Conservation (phyloP, 2,113 vertebrate species). For the Entelurus aequoreus region DNA sequence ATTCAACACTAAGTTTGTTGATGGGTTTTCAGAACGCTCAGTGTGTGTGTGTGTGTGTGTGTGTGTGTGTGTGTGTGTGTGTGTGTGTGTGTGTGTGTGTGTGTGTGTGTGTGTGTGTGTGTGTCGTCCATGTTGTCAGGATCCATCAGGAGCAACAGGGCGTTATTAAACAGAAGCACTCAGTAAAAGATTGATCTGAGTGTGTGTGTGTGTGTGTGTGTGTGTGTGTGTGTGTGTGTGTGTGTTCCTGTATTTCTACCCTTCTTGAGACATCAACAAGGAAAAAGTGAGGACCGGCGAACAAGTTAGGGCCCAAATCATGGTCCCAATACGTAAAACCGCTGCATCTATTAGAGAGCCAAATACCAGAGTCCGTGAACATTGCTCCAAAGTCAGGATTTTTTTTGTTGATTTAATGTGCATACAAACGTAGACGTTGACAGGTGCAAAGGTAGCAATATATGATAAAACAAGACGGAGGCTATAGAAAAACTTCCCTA, state of each 20-base stretch:
- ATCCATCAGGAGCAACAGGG: conserved; percentile 2
- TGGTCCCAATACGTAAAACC: too few relatives aligned
- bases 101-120: background rate
- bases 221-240: conserved; percentile 11
- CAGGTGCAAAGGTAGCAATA: too few relatives aligned
- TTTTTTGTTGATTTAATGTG: too few relatives aligned
- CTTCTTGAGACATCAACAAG: too few relatives aligned
- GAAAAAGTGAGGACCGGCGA: background rate
- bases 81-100: background rate
- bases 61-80: background rate
- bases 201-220: conserved; percentile 12
- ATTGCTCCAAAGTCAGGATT: too few relatives aligned
- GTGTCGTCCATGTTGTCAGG: background rate
- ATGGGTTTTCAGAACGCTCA: background rate
- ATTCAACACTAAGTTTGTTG: conserved; percentile 21
- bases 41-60: background rate
- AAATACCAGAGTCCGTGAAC: too few relatives aligned
- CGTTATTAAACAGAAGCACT: conserved; percentile 1
- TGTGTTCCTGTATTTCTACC: conserved; percentile 4
- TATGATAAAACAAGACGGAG: too few relatives aligned
- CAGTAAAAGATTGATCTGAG: conserved; percentile 14
- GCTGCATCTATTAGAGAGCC: too few relatives aligned
- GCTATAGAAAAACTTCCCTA: too few relatives aligned
- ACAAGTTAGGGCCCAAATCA: too few relatives aligned
- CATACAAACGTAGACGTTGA: too few relatives aligned